Evolutionary conservation across 2,888 invertebrate genomes (phyloP).

Genomic region (Lutraria lutraria): DNA sequence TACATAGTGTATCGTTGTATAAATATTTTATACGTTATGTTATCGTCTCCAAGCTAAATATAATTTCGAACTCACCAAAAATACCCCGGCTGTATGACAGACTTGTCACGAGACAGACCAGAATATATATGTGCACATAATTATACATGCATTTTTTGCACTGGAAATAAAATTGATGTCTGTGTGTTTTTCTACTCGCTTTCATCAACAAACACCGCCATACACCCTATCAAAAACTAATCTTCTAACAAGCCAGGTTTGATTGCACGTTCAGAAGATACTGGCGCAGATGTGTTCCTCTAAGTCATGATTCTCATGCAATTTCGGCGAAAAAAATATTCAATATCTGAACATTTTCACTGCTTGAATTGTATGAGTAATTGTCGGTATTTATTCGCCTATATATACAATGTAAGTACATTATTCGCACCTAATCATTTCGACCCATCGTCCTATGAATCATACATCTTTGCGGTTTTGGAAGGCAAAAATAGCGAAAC

Average conservation of each 20-base stretch:
- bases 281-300: constrained; percentile 12
- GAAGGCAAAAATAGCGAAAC: constrained; percentile 38
- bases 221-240: neutral
- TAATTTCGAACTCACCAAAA: neutral
- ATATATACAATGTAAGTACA: neutral
- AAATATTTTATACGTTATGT: neutral
- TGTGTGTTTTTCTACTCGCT: neutral
- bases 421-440: constrained; percentile 39
- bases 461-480: constrained; percentile 38
- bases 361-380: constrained; percentile 28
- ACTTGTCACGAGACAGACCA: neutral
- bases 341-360: constrained; percentile 9
- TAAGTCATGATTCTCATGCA: constrained; percentile 28
- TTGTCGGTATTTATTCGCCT: neutral
- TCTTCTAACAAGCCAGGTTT: neutral
- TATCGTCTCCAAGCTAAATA: neutral
- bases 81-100: neutral
- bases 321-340: constrained; percentile 8
- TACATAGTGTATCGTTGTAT: neutral
- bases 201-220: neutral
- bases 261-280: neutral
- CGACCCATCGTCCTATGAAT: constrained; percentile 39
- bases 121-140: neutral
- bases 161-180: neutral
- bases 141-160: neutral